Base-by-base conservation (phyloP, 2,888 invertebrate species). In the Cyrtodaria siliqua region DNA sequence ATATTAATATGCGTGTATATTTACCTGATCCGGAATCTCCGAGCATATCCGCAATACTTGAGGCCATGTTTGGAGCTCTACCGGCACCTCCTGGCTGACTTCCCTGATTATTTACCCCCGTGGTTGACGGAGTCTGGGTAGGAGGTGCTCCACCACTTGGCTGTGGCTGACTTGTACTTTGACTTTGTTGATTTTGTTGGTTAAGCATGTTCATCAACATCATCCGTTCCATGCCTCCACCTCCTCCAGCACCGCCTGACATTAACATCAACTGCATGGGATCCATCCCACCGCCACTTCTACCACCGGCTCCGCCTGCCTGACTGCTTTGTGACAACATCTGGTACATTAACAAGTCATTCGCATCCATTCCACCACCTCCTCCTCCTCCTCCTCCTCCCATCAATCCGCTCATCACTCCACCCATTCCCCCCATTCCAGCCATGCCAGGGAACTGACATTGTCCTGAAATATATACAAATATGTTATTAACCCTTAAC, bases 221-320 rank as follows among this genome's bases (percentile, higher is more conserved):
- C 55, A 73, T 66, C 8, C 67, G 61, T n/a, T n/a, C 50, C 20
- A 47, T 27, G 23, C 59, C 44, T 2, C 49, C 66, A 23, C 38
- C 50, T 38, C 53, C 60, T n/a, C 67, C 73, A 18, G 33, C 56
- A 20, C 47, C 56, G n/a, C 66, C 71, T 9, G 33, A 29, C 40
- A 73, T 6, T 26, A 62, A 3, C 47, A 56, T 49, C n/a, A 67
- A 38, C 6, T 29, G 61, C 38, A 49, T 56, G n/a, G 73, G 73
- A 29, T 73, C 73, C 1, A 73, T 55, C 0, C 66, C 67, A 12
- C 67, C 66, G 8, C 33, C 29, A 20, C 53, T 16, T 3, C 53
- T 50, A 16, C 50, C 50, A n/a, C 50, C 42, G n/a, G 29, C 2
- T 33, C 24, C 49, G 52, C 33, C 33, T 12, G 6, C 33, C 6